Conservation (phyloP, 2,113 vertebrate species). For the Toxostoma redivivum region DNA sequence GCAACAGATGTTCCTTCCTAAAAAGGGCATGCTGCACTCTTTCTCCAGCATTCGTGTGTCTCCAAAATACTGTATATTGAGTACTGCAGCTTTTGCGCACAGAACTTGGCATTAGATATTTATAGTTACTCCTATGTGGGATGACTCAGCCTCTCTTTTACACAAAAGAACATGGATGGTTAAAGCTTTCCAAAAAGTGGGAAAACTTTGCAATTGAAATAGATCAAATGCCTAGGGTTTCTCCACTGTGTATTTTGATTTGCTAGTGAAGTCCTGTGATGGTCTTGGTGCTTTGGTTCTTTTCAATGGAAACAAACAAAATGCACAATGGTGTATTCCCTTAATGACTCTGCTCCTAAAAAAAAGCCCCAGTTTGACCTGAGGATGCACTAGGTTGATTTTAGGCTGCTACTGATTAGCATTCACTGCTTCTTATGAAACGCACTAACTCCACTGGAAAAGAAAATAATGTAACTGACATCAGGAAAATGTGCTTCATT, state of each 20-base stretch:
- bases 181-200: constrained; percentile 13
- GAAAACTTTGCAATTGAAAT: background rate
- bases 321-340: background rate
- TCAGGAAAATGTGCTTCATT: background rate
- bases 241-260: background rate
- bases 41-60: background rate
- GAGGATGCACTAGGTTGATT: background rate
- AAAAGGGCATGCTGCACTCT: background rate
- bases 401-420: background rate
- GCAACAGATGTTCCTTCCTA: constrained; percentile 19
- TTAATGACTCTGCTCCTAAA: background rate
- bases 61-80: background rate
- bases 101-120: background rate
- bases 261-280: background rate
- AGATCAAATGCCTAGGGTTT: background rate
- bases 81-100: background rate
- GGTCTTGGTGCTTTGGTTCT: background rate
- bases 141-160: background rate
- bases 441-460: background rate
- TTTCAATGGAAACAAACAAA: background rate
- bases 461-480: background rate
- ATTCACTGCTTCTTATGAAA: background rate
- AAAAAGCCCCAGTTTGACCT: background rate
- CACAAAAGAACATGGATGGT: background rate
- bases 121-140: background rate